Conservation (phyloP, 2,113 vertebrate species). For the Arvicanthis niloticus region DNA sequence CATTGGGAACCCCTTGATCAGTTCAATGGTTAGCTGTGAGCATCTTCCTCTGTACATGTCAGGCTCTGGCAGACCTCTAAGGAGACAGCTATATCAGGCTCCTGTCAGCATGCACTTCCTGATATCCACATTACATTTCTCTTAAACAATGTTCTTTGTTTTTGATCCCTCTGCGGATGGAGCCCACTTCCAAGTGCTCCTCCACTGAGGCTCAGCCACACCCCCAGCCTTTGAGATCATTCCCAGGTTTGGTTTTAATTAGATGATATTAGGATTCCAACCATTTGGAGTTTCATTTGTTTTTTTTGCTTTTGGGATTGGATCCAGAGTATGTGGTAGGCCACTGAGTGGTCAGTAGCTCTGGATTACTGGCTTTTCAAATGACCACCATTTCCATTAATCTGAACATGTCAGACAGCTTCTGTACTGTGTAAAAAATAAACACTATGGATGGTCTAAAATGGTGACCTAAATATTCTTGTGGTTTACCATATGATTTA, state of each 20-base stretch:
- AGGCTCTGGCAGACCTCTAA: too few relatives aligned
- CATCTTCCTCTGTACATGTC: too few relatives aligned
- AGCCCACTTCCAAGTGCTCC: not conserved
- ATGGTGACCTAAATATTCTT: slow-evolving; percentile 19
- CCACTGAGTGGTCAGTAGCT: not conserved
- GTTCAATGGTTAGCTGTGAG: too few relatives aligned
- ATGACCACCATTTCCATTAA: not conserved
- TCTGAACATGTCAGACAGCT: not conserved
- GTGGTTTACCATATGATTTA: slow-evolving; percentile 24
- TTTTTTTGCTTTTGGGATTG: not conserved
- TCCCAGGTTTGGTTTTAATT: slow-evolving; percentile 16
- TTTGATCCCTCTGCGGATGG: not conserved
- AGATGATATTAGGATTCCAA: slow-evolving; percentile 43
- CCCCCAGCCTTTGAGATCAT: not conserved
- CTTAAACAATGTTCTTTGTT: not conserved
- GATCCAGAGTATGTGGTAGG: not conserved
- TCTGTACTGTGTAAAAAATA: slow-evolving; percentile 39
- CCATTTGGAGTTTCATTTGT: slow-evolving; percentile 11
- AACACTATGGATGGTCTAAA: slow-evolving; percentile 24
- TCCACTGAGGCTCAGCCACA: not conserved
- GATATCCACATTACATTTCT: not conserved
- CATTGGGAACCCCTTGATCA: too few relatives aligned
- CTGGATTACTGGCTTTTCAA: slow-evolving; percentile 26
- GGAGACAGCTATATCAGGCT: too few relatives aligned
- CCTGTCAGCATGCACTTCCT: too few relatives aligned